These are phyloP conservation scores for Torymus tubicola DNA, from an alignment of 2,888 invertebrate species.

Conservation along the genomic window DNA sequence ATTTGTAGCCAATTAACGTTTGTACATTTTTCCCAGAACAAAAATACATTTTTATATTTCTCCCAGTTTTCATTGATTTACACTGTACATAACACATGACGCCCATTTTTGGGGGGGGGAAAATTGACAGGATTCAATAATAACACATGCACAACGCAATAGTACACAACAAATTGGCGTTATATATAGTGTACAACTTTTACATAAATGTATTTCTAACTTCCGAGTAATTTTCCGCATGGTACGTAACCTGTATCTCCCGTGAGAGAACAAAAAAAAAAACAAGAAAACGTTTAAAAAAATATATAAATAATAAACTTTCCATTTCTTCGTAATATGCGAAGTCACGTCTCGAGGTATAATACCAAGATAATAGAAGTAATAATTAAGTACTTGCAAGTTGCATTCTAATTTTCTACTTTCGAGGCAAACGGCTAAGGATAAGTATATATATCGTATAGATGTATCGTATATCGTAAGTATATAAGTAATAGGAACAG, in stretches of 20 bases:
- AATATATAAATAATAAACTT: constrained; percentile 3
- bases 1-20: no score
- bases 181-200: neutral
- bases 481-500: neutral
- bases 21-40: no score
- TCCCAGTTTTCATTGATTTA: constrained; percentile 12
- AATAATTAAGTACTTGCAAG: constrained; percentile 43
- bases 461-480: neutral
- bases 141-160: constrained; percentile 50
- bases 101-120: constrained; percentile 21
- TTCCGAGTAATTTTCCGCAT: no score
- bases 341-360: constrained; percentile 25
- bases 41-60: neutral
- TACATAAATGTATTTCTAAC: no score
- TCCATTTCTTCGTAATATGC: neutral
- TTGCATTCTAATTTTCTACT: constrained; percentile 49
- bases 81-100: constrained; percentile 54
- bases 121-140: constrained; percentile 34
- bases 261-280: constrained; percentile 2
- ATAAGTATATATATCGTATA: neutral
- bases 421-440: constrained; percentile 12
- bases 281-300: constrained; percentile 10
- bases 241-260: neutral
- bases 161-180: constrained; percentile 41
- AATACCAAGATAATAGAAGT: neutral